phyloP scores from a whole-genome alignment of 2,797 vertebrate species.

The Oreochromis mossambicus region DNA sequence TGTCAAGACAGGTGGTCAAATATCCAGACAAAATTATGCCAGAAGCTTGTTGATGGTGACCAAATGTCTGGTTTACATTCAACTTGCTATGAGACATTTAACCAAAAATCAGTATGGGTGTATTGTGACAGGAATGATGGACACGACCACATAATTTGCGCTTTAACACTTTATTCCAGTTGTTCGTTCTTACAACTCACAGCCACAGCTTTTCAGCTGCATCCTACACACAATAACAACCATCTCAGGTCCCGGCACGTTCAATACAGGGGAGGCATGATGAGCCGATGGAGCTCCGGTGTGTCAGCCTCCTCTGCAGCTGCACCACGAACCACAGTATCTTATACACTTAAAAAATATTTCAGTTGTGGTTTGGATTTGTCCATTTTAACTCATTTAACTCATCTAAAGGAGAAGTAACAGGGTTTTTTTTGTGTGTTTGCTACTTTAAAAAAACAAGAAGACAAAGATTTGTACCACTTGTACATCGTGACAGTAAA shows the following conservation, averaged over 20 bases:
- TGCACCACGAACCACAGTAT: background rate
- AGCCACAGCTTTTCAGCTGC: accelerated
- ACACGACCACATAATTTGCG: background rate
- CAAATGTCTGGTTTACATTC: no score
- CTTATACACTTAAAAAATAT: background rate
- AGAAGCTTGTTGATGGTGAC: no score
- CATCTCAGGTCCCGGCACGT: background rate
- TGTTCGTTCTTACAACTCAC: background rate
- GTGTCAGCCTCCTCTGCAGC: background rate
- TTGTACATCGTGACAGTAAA: background rate
- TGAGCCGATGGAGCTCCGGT: background rate
- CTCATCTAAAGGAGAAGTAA: background rate
- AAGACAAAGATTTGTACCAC: background rate
- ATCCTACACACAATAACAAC: background rate
- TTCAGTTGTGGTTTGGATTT: background rate
- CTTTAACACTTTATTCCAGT: background rate
- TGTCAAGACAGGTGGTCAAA: no score
- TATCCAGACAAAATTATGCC: no score
- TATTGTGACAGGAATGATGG: no score
- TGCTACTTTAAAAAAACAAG: background rate
- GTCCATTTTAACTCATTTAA: background rate
- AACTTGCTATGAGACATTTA: no score
- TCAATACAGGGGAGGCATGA: background rate
- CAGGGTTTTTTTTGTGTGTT: background rate
- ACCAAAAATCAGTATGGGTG: no score